These are phyloP conservation scores for Diceros bicornis DNA, from an alignment of 2,797 vertebrate species.

Conservation along the genomic window DNA sequence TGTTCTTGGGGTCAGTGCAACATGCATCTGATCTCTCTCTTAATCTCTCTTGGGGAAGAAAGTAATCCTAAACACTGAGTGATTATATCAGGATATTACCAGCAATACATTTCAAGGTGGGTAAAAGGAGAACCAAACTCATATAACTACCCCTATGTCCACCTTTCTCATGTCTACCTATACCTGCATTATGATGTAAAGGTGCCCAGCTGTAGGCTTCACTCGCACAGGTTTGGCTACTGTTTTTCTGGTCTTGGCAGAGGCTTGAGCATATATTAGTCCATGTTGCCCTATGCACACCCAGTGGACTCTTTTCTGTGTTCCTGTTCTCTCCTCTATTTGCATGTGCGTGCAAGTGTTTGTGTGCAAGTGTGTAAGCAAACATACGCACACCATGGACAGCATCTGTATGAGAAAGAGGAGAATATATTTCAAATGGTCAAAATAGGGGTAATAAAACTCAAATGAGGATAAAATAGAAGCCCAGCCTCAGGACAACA, in stretches of 20 bases:
- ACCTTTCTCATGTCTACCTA: neutral
- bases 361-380: neutral
- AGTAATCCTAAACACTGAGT: neutral
- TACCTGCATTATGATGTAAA: neutral
- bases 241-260: neutral
- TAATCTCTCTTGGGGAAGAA: neutral
- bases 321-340: neutral
- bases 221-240: neutral
- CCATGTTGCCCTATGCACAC: too few species aligned
- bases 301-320: neutral
- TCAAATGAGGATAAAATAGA: slow-evolving; percentile 1
- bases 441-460: neutral
- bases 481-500: neutral
- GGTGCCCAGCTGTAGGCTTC: neutral
- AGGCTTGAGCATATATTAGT: neutral
- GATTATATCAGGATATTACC: neutral
- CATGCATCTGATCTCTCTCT: neutral
- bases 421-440: neutral
- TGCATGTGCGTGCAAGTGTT: neutral
- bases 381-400: neutral
- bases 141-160: neutral
- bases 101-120: neutral
- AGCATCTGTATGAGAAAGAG: neutral
- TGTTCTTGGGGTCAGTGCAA: neutral
- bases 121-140: neutral